These are phyloP conservation scores for Drosophila varians DNA, from an alignment of 1,140 invertebrate species.

Conservation along the genomic window DNA sequence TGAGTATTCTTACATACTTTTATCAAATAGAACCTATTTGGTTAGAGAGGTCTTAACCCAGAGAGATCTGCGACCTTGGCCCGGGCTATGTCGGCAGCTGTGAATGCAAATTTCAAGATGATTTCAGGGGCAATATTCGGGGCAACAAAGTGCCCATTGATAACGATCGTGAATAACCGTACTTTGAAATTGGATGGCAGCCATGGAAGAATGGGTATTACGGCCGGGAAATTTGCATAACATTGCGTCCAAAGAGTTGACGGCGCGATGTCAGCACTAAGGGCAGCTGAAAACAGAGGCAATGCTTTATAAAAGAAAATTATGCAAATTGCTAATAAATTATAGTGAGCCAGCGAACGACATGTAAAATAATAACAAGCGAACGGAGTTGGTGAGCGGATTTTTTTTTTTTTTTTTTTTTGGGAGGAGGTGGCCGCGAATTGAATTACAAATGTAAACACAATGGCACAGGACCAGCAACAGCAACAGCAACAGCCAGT, in stretches of 20 bases:
- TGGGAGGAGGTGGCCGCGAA: conserved; percentile 41
- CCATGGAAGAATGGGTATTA: conserved; percentile 56
- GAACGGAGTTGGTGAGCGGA: conserved; percentile 19
- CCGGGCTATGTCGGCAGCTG: conserved; percentile 23
- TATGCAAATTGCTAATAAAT: conserved; percentile 83
- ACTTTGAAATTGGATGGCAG: conserved; percentile 28
- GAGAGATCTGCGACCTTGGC: conserved; percentile 24
- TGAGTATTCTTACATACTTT: background rate
- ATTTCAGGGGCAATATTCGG: conserved; percentile 58
- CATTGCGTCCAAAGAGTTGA: conserved; percentile 74
- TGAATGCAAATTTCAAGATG: conserved; percentile 44
- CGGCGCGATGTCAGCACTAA: conserved; percentile 51
- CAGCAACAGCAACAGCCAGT: too few relatives aligned
- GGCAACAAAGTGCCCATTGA: conserved; percentile 54
- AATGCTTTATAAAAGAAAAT: conserved; percentile 79
- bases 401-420: conserved; percentile 1
- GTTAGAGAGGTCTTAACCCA: too few relatives aligned
- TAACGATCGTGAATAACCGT: conserved; percentile 48
- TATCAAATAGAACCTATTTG: background rate
- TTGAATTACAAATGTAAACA: conserved; percentile 80
- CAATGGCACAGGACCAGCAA: conserved; percentile 49
- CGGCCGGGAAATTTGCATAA: conserved; percentile 66
- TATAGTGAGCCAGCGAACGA: conserved; percentile 78
- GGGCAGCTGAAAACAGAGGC: conserved; percentile 62
- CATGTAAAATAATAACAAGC: conserved; percentile 79